These are phyloP conservation scores for Pheosia tremula DNA, from an alignment of 2,888 invertebrate species.

Conservation along the genomic window DNA sequence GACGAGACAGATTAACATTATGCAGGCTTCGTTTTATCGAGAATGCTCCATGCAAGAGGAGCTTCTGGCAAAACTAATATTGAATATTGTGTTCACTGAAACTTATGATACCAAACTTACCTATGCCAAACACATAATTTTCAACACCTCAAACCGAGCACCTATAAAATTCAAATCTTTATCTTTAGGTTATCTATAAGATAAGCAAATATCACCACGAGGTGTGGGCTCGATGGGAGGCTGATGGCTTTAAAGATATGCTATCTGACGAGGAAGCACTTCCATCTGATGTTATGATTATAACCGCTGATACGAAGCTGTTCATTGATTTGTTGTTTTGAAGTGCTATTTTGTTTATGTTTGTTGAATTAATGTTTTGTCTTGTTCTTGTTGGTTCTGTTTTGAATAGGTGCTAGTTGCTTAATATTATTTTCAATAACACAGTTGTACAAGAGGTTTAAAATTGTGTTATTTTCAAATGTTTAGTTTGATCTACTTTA, in stretches of 20 bases:
- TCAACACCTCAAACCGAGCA: neutral
- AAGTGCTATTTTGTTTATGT: neutral
- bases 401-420: no score
- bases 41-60: no score
- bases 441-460: no score
- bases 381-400: no score
- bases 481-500: no score
- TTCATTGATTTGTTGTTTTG: conserved; percentile 1
- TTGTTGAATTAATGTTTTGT: neutral
- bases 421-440: no score
- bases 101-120: neutral
- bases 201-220: conserved; percentile 36
- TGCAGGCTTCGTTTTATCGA: no score
- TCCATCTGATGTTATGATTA: conserved; percentile 9
- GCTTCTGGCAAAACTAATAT: no score
- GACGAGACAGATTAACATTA: no score
- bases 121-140: neutral
- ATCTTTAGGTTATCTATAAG: conserved; percentile 10
- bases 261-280: conserved; percentile 32
- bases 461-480: no score
- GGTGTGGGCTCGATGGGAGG: conserved; percentile 44
- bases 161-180: conserved; percentile 2
- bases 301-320: neutral
- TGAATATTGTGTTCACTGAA: no score
- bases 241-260: conserved; percentile 29